A percentile compares a stretch with the other conserved stretches of the same genome.
These are phyloP conservation scores for Archips xylosteana DNA, from an alignment of 2,888 invertebrate species.

Conservation along the genomic window DNA sequence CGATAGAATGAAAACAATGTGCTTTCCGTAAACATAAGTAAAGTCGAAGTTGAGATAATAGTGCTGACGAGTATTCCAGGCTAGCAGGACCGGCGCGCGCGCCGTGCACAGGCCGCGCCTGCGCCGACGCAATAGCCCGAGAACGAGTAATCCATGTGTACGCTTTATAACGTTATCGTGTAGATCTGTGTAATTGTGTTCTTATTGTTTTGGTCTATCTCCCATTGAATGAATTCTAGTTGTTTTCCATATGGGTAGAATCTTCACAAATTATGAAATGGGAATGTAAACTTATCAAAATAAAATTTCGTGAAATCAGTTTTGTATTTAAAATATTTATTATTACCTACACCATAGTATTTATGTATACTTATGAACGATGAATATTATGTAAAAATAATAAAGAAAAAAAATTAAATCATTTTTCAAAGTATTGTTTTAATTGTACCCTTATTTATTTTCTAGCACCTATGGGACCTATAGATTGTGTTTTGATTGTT, in stretches of 20 bases:
- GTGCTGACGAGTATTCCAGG: conserved; percentile 27
- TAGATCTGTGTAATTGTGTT: conserved; percentile 33
- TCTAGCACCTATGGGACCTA: too few relatives aligned
- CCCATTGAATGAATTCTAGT: conserved; percentile 12
- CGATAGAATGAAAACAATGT: conserved; percentile 39
- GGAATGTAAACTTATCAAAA: conserved; percentile 45
- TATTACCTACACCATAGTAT: conserved; percentile 56
- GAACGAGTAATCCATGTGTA: conserved; percentile 41
- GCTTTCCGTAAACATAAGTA: conserved; percentile 41
- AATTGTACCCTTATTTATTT: neutral
- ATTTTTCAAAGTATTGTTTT: conserved; percentile 56
- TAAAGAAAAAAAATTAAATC: conserved; percentile 57
- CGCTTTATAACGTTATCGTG: conserved; percentile 41
- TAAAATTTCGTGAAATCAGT: conserved; percentile 48
- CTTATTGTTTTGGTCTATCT: conserved; percentile 22
- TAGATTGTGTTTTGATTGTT: too few relatives aligned
- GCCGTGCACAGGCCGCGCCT: conserved; percentile 4
- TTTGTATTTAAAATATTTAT: conserved; percentile 51
- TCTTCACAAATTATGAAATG: conserved; percentile 35
- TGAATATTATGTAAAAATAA: conserved; percentile 58
- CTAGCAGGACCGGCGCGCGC: conserved; percentile 10
- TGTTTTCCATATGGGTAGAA: conserved; percentile 22
- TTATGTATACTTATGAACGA: conserved; percentile 62
- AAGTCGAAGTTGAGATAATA: conserved; percentile 30
- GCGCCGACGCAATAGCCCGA: conserved; percentile 30